Conservation (phyloP, 2,797 vertebrate species). For the Pipistrellus pipistrellus region DNA sequence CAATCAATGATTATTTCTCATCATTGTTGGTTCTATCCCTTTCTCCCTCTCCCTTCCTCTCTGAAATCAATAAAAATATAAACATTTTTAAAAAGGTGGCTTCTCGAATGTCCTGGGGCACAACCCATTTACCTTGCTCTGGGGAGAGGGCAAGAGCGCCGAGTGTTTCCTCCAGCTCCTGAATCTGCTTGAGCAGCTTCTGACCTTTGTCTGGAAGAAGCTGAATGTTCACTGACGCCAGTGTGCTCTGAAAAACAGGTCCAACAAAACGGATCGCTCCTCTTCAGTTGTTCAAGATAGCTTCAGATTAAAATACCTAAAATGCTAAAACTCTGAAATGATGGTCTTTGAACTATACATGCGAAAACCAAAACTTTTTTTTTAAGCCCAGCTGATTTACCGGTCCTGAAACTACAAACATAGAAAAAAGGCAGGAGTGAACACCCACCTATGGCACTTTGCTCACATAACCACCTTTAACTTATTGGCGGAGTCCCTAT, state of each 20-base stretch:
- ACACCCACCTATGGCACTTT: background rate
- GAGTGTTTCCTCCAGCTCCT: constrained; percentile 92
- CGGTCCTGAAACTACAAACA: constrained; percentile 11
- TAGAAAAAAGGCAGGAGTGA: constrained; percentile 29
- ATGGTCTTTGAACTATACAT: background rate
- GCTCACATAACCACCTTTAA: background rate
- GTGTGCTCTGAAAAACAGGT: constrained; percentile 89
- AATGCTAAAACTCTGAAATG: constrained; percentile 16
- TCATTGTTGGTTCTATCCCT: too few species aligned
- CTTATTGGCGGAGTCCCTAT: background rate
- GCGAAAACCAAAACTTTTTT: background rate
- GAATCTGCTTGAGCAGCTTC: constrained; percentile 93
- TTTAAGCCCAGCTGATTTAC: background rate
- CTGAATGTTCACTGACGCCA: constrained; percentile 93
- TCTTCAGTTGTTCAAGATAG: background rate
- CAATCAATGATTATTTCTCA: too few species aligned
- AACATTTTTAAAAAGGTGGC: background rate
- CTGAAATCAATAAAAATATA: too few species aligned
- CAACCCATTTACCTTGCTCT: constrained; percentile 79
- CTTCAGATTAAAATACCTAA: background rate
- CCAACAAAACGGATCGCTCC: background rate
- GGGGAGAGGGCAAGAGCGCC: constrained; percentile 89
- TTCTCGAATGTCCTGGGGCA: background rate
- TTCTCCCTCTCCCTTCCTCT: too few species aligned
- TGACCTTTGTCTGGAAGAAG: constrained; percentile 96